These are phyloP conservation scores for Globodera rostochiensis DNA, from an alignment of 1,140 invertebrate genomes.

Conservation along the genomic window DNA sequence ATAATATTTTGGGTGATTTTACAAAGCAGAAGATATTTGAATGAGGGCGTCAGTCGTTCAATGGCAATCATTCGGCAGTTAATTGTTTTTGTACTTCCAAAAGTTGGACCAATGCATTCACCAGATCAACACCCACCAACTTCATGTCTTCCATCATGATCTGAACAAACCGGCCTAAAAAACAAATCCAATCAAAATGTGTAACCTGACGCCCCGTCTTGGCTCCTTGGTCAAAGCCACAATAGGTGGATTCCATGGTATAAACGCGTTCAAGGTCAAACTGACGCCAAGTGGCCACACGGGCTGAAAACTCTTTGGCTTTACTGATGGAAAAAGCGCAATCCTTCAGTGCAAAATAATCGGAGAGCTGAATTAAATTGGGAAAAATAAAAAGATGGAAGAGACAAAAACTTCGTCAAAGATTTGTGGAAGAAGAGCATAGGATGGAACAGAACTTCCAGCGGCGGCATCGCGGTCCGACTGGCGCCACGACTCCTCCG, in stretches of 20 bases:
- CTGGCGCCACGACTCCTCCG: conserved; percentile 67
- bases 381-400: conserved; percentile 65
- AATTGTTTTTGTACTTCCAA: background rate
- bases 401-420: conserved; percentile 5
- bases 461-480: conserved; percentile 57
- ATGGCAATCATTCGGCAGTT: background rate
- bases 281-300: conserved; percentile 82
- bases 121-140: conserved; percentile 37
- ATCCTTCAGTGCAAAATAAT: conserved; percentile 75
- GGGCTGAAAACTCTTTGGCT: conserved; percentile 79
- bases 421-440: conserved; percentile 26
- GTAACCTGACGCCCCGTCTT: conserved; percentile 70
- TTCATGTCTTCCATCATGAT: conserved; percentile 47
- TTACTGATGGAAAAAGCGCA: conserved; percentile 80
- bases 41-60: background rate
- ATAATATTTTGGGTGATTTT: too few species aligned
- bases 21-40: background rate
- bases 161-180: background rate
- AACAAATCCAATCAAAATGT: background rate
- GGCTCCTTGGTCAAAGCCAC: conserved; percentile 79
- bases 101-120: conserved; percentile 17
- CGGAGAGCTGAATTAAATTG: conserved; percentile 72
- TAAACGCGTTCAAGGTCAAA: conserved; percentile 77
- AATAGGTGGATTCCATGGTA: conserved; percentile 85
- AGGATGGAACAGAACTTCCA: background rate